These are phyloP conservation scores for Drosophila ogumai DNA, from an alignment of 1,140 invertebrate genomes.

Conservation along the genomic window DNA sequence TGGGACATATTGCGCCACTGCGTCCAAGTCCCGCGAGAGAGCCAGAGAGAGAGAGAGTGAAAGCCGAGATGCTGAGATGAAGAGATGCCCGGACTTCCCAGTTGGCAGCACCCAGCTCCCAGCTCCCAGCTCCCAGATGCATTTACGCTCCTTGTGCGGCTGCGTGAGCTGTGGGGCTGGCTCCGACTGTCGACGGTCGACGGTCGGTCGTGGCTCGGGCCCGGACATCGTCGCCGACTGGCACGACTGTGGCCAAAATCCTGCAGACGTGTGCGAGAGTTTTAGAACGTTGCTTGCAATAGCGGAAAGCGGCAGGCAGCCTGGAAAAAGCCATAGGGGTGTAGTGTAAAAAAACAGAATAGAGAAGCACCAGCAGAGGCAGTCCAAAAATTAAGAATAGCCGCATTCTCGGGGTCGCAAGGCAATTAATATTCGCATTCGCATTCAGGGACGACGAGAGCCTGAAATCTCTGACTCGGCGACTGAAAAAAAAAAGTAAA, in stretches of 20 bases:
- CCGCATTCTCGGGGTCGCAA: slow-evolving; percentile 27
- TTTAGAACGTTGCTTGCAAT: slow-evolving; percentile 82
- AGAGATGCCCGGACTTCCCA: slow-evolving; percentile 7
- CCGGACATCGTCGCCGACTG: slow-evolving; percentile 7
- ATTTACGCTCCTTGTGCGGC: background rate
- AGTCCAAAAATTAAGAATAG: slow-evolving; percentile 26
- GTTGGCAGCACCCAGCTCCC: background rate
- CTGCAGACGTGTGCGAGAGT: slow-evolving; percentile 77
- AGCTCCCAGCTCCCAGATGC: slow-evolving; percentile 9
- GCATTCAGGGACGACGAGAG: slow-evolving; percentile 17
- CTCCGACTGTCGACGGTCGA: background rate
- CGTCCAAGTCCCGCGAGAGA: background rate
- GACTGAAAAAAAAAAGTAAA: slow-evolving; percentile 2
- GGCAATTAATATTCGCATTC: slow-evolving; percentile 29
- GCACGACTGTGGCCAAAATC: slow-evolving; percentile 29
- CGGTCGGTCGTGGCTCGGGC: slow-evolving; percentile 7
- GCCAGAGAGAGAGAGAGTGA: background rate
- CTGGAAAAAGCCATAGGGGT: slow-evolving; percentile 20
- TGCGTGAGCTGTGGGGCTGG: slow-evolving; percentile 8
- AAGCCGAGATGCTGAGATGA: background rate
- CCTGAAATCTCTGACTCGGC: slow-evolving; percentile 16
- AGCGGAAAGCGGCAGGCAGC: slow-evolving; percentile 73
- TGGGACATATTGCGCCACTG: slow-evolving; percentile 7
- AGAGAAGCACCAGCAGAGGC: slow-evolving; percentile 34
- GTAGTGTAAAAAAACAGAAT: slow-evolving; percentile 46